Base-by-base conservation (phyloP, 1,140 invertebrate species). In the Akabosia matsudoensis region DNA sequence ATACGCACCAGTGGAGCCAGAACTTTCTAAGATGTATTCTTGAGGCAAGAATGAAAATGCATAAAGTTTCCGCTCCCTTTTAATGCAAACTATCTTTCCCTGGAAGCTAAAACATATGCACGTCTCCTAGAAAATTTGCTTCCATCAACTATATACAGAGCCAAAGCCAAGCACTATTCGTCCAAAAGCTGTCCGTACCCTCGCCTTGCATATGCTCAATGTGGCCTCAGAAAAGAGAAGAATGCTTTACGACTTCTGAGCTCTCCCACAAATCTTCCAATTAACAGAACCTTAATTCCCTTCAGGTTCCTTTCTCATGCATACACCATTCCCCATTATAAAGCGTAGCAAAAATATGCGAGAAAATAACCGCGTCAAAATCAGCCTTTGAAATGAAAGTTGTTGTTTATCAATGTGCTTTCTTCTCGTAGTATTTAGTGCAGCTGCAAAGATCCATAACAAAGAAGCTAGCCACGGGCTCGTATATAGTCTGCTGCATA, bases 191-290 rank as follows among this genome's bases (percentile, higher is more conserved):
- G n/a, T n/a, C 37, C 37, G 18, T 18, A 10, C 7, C 37, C 18
- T 45, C 18, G 18, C 18, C 37, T 45, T 45, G 37, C 37, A 7
- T 18, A 45, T 45, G 37, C 18, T 45, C 37, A n/a, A n/a, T 45
- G 37, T 18, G 7, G 18, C 37, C 7, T 18, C 7, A 56, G 54
- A 22, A 56, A 56, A 16, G 54, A 22, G 31, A 7, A 7, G 61
- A 67, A 67, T 67, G 61, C 61, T 67, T 67, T 67, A 67, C 61
- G 30, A 67, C 61, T 67, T 67, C 28, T 67, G 61, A 67, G 31
- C 10, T 67, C 31, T 30, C 30, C 61, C 61, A 67, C 61, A 67
- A 67, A 67, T 67, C 61, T 67, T 67, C 61, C 61, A 67, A 67
- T 67, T 67, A 67, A 67, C 61, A 31, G 24, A n/a, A 30, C 31